These are phyloP conservation scores for Hyalella azteca DNA, from an alignment of 2,888 invertebrate species.

Conservation along the genomic window DNA sequence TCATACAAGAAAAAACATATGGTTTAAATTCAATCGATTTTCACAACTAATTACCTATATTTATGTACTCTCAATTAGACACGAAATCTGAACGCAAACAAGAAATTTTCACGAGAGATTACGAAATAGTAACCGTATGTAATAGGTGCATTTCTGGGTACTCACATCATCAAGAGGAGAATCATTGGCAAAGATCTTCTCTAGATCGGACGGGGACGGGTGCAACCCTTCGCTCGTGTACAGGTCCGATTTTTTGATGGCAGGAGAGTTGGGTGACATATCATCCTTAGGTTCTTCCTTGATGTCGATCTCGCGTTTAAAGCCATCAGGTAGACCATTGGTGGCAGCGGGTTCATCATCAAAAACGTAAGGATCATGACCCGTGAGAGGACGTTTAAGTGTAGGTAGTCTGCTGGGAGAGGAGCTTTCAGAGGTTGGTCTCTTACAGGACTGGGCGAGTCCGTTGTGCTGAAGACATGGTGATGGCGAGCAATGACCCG, in stretches of 20 bases:
- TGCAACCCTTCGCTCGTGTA: conserved; percentile 88
- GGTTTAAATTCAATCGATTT: no score
- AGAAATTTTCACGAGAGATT: no score
- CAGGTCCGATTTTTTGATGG: conserved; percentile 63
- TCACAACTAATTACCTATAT: no score
- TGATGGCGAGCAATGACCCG: not conserved
- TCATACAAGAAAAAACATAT: no score
- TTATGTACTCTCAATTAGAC: no score
- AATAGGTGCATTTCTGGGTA: not conserved
- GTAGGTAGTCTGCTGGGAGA: conserved; percentile 3
- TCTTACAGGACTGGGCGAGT: not conserved
- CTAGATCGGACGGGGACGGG: conserved; percentile 86
- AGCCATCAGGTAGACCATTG: conserved; percentile 64
- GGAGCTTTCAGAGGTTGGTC: conserved; percentile 16
- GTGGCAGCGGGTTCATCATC: conserved; percentile 69
- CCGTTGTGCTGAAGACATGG: conserved; percentile 19
- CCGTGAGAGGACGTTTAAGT: not conserved
- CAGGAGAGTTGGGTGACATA: conserved; percentile 51
- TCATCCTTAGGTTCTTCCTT: conserved; percentile 52
- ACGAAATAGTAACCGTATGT: no score
- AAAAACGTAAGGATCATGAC: conserved; percentile 74
- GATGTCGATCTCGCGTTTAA: conserved; percentile 61
- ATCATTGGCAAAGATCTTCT: conserved; percentile 93
- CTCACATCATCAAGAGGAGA: conserved; percentile 68
- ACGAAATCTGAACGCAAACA: no score